Conservation (phyloP, 2,888 invertebrate species). For the Danaus chrysippus region DNA sequence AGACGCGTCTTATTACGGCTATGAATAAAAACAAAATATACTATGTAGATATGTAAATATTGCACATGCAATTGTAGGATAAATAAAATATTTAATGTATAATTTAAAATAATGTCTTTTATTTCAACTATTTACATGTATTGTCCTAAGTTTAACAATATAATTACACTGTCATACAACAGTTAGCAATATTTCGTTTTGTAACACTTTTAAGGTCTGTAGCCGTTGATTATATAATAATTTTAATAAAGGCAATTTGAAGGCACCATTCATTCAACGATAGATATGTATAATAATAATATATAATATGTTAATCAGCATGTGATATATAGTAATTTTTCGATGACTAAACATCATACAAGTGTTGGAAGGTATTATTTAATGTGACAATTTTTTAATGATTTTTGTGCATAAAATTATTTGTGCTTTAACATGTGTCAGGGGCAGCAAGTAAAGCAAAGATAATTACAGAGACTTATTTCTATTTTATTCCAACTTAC, state of each 20-base stretch:
- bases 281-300: constrained; percentile 8
- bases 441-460: constrained; percentile 22
- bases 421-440: constrained; percentile 31
- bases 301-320: neutral
- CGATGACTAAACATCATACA: too few species aligned
- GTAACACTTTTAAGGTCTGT: constrained; percentile 5
- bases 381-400: constrained; percentile 7
- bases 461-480: constrained; percentile 17
- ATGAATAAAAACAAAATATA: constrained; percentile 66
- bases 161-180: constrained; percentile 52
- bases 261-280: constrained; percentile 7
- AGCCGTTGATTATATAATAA: neutral
- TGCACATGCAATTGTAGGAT: constrained; percentile 22
- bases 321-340: too few species aligned
- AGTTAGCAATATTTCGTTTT: constrained; percentile 19
- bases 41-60: constrained; percentile 27
- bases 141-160: constrained; percentile 50
- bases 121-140: constrained; percentile 62
- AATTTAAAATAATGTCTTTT: constrained; percentile 78
- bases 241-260: neutral
- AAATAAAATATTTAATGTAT: constrained; percentile 55
- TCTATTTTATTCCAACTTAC: constrained; percentile 15
- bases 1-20: constrained; percentile 89
- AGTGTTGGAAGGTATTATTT: too few species aligned
- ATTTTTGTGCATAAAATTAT: constrained; percentile 35